These are phyloP conservation scores for Alaudala cheleensis DNA, from an alignment of 2,113 vertebrate genomes.

Conservation along the genomic window DNA sequence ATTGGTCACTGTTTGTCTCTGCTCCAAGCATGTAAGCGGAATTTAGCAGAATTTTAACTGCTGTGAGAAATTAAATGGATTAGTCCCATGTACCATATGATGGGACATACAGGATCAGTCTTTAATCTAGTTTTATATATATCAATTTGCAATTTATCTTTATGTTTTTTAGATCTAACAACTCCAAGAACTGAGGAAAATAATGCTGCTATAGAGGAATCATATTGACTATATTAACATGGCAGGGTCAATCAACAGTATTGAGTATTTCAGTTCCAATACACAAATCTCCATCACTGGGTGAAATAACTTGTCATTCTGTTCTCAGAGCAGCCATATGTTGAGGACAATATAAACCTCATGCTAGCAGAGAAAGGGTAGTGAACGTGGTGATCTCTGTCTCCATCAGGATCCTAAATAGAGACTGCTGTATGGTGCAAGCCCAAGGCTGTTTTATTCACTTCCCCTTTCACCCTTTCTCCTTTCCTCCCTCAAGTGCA, in stretches of 20 bases:
- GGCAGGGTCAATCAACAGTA: not conserved
- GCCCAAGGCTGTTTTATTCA: not conserved
- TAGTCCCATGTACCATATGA: not conserved
- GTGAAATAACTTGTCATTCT: not conserved
- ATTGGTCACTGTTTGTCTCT: not conserved
- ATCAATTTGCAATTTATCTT: not conserved
- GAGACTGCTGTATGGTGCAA: not conserved
- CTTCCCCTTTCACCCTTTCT: not conserved
- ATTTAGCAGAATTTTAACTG: not conserved
- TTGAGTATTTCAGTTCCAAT: not conserved
- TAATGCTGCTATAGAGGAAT: not conserved
- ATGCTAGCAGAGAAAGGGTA: not conserved
- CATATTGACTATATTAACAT: not conserved
- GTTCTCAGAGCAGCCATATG: not conserved
- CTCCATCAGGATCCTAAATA: not conserved
- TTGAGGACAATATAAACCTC: not conserved
- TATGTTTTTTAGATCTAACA: not conserved
- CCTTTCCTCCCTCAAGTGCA: not conserved
- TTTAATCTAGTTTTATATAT: not conserved
- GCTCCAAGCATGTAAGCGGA: not conserved
- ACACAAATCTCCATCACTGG: not conserved
- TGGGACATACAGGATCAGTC: not conserved
- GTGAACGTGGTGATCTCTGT: not conserved
- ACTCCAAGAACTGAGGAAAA: not conserved
- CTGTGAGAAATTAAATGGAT: not conserved